Evolutionary conservation across 2,797 vertebrate species (phyloP).

Genomic region (Tangara arthus): DNA sequence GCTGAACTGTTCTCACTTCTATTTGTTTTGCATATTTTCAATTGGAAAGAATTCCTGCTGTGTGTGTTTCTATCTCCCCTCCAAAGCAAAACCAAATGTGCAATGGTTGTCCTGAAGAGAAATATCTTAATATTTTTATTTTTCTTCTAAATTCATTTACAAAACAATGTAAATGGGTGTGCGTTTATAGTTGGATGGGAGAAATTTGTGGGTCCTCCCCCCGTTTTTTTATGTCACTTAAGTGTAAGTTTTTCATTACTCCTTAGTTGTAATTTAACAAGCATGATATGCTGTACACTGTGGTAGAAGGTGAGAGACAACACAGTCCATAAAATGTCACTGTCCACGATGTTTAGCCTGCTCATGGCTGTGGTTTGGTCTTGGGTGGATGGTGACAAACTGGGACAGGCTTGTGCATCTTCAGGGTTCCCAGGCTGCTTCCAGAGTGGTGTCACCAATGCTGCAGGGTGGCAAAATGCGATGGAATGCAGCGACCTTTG

Average conservation of each 20-base stretch:
- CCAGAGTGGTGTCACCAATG: background rate
- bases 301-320: background rate
- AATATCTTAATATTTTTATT: slow-evolving; percentile 8
- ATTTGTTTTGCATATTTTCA: background rate
- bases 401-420: background rate
- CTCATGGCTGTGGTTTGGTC: background rate
- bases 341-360: background rate
- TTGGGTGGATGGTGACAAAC: background rate
- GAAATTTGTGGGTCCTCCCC: background rate
- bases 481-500: background rate
- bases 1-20: background rate
- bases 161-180: slow-evolving; percentile 44
- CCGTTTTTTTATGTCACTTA: background rate
- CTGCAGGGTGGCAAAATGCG: background rate
- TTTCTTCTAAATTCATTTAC: slow-evolving; percentile 47
- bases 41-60: background rate
- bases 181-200: slow-evolving; percentile 7
- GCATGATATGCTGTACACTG: background rate
- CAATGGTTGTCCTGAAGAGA: slow-evolving; percentile 13
- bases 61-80: background rate
- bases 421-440: background rate
- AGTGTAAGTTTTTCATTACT: background rate
- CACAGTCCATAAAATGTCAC: background rate
- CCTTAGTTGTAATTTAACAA: background rate
- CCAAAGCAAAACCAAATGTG: slow-evolving; percentile 3